Evolutionary conservation across 2,797 vertebrate genomes (phyloP).

Genomic region (Sebastes itinus): DNA sequence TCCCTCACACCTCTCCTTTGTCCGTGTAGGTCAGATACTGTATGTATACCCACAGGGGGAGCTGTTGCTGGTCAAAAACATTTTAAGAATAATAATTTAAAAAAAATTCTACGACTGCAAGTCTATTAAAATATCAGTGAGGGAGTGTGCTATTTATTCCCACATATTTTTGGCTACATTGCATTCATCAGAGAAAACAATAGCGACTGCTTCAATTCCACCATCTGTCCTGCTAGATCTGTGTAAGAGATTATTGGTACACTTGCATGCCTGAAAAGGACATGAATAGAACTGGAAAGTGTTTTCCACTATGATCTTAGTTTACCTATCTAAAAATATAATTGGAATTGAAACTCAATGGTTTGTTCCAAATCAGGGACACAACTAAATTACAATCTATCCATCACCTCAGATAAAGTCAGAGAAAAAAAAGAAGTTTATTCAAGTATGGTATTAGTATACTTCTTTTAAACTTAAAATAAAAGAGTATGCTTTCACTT

Average conservation of each 20-base stretch:
- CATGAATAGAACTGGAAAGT: neutral
- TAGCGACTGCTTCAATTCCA: neutral
- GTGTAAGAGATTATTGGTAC: neutral
- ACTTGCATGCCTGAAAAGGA: neutral
- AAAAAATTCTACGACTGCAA: neutral
- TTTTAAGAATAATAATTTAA: neutral
- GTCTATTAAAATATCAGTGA: neutral
- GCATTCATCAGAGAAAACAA: constrained; percentile 9
- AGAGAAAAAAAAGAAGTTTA: neutral
- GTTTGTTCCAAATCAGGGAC: neutral
- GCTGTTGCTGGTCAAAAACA: neutral
- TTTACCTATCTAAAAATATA: neutral
- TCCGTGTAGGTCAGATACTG: neutral
- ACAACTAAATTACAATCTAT: neutral
- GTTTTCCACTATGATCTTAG: neutral
- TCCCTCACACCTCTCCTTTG: neutral
- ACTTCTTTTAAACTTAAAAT: too few relatives aligned
- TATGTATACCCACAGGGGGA: neutral
- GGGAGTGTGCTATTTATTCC: neutral
- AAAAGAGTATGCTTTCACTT: too few relatives aligned
- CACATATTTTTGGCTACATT: neutral
- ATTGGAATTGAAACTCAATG: neutral
- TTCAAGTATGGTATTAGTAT: too few relatives aligned
- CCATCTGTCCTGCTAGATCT: neutral
- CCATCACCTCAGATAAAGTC: neutral